Percentiles rank a stretch among this genome's conserved stretches.
Conservation (phyloP, 2,113 vertebrate genomes). For the Nerophis lumbriciformis region DNA sequence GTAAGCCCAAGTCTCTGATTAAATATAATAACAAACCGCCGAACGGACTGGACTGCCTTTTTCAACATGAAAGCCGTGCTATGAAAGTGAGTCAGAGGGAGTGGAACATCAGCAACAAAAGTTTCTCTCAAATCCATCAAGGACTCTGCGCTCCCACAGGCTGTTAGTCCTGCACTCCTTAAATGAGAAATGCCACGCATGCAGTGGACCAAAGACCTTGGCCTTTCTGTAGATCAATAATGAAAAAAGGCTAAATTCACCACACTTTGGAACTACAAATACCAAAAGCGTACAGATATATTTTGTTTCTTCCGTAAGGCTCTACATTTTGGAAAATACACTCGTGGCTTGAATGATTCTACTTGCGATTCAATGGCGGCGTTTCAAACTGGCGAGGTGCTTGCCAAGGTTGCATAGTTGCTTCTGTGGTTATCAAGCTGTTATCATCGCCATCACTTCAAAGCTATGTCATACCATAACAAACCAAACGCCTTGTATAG, state of each 20-base stretch:
- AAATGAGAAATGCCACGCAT: constrained; percentile 50
- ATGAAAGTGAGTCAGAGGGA: constrained; percentile 23
- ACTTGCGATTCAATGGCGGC: not conserved
- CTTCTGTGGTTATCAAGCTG: too few relatives aligned
- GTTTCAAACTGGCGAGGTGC: too few relatives aligned
- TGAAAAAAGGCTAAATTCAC: constrained; percentile 41
- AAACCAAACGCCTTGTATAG: too few relatives aligned
- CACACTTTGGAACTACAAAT: constrained; percentile 44
- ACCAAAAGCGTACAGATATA: constrained; percentile 12
- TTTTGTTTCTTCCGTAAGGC: not conserved
- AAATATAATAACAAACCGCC: constrained; percentile 18
- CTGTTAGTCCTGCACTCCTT: constrained; percentile 40
- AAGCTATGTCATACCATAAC: too few relatives aligned
- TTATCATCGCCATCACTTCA: too few relatives aligned
- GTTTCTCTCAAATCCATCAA: constrained; percentile 46
- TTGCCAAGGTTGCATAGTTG: too few relatives aligned
- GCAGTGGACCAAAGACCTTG: constrained; percentile 42
- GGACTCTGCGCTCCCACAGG: constrained; percentile 36
- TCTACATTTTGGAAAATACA: not conserved
- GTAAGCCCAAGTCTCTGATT: constrained; percentile 47
- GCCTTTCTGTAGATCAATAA: constrained; percentile 53
- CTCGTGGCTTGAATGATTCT: not conserved
- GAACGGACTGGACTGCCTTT: constrained; percentile 21
- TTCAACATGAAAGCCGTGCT: constrained; percentile 30
- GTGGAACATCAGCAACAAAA: constrained; percentile 27